phyloP scores from a whole-genome alignment of 2,113 vertebrate genomes.

The Poeciliopsis occidentalis region DNA sequence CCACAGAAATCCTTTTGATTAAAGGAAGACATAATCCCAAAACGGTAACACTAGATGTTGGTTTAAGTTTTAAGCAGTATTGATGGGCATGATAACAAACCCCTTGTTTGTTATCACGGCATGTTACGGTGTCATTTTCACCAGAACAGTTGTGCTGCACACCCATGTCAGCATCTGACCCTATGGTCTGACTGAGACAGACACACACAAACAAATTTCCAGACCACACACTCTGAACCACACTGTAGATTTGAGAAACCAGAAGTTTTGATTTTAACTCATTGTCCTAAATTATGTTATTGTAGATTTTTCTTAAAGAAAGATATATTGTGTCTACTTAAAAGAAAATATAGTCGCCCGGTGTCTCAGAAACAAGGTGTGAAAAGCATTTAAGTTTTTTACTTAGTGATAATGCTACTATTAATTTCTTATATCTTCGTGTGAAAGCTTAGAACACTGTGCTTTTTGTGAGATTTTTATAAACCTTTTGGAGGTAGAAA shows the following conservation, averaged over 20 bases:
- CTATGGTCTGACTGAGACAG: constrained; percentile 54
- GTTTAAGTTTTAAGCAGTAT: constrained; percentile 26
- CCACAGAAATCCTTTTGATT: constrained; percentile 3
- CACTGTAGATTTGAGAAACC: constrained; percentile 10
- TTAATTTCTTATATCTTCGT: not conserved
- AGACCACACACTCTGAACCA: constrained; percentile 57
- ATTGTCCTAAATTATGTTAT: not conserved
- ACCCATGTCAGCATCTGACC: constrained; percentile 74
- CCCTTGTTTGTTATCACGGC: constrained; percentile 60
- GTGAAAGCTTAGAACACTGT: not conserved
- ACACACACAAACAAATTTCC: constrained; percentile 64
- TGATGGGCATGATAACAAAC: constrained; percentile 42
- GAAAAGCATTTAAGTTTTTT: not conserved
- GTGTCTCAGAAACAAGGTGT: not conserved
- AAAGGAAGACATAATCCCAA: constrained; percentile 10
- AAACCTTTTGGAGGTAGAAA: not conserved
- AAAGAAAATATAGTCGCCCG: not conserved
- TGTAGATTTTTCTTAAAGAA: not conserved
- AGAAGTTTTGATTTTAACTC: constrained; percentile 13
- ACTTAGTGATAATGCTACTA: no score
- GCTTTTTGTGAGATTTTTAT: not conserved
- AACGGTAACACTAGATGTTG: constrained; percentile 18
- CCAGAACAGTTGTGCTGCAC: constrained; percentile 60
- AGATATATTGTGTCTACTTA: not conserved
- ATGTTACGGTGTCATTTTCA: constrained; percentile 64